A percentile compares a stretch with the other conserved stretches of the same genome.
Conservation (phyloP, 2,888 invertebrate genomes). For the Automeris io region DNA sequence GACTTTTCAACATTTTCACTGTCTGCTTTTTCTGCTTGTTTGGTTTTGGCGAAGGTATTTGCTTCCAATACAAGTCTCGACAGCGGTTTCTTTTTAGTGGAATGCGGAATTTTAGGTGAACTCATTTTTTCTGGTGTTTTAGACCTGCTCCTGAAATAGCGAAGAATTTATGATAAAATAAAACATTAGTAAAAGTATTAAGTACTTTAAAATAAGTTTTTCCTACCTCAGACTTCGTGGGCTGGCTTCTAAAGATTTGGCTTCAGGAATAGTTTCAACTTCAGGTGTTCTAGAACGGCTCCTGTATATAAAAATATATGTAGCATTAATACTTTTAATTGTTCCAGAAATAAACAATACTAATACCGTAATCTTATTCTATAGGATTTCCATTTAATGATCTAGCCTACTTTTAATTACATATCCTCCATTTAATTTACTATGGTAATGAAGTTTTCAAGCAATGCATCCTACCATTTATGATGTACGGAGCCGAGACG, state of each 20-base stretch:
- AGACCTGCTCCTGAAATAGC: conserved; percentile 53
- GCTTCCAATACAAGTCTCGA: conserved; percentile 63
- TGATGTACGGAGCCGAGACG: too few relatives aligned
- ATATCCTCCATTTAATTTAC: too few relatives aligned
- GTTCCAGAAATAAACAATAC: too few relatives aligned
- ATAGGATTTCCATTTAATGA: too few relatives aligned
- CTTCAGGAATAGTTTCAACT: conserved; percentile 33
- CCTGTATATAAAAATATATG: conserved; percentile 21
- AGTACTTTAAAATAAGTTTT: background rate
- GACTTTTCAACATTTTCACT: conserved; percentile 27
- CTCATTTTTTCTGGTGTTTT: conserved; percentile 66
- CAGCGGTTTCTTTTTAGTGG: conserved; percentile 49
- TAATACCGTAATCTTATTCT: too few relatives aligned
- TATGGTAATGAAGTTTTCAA: too few relatives aligned
- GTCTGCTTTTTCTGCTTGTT: conserved; percentile 39
- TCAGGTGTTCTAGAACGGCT: conserved; percentile 58
- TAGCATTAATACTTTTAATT: too few relatives aligned
- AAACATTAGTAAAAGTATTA: background rate
- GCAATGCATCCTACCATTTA: too few relatives aligned
- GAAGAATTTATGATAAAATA: conserved; percentile 1
- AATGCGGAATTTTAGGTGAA: conserved; percentile 48
- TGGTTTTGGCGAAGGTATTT: conserved; percentile 59
- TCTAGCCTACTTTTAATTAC: too few relatives aligned
- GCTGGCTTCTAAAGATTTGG: conserved; percentile 23
- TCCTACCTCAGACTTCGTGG: conserved; percentile 31